These are phyloP conservation scores for Manis pentadactyla DNA, from an alignment of 2,797 vertebrate species.

Conservation along the genomic window DNA sequence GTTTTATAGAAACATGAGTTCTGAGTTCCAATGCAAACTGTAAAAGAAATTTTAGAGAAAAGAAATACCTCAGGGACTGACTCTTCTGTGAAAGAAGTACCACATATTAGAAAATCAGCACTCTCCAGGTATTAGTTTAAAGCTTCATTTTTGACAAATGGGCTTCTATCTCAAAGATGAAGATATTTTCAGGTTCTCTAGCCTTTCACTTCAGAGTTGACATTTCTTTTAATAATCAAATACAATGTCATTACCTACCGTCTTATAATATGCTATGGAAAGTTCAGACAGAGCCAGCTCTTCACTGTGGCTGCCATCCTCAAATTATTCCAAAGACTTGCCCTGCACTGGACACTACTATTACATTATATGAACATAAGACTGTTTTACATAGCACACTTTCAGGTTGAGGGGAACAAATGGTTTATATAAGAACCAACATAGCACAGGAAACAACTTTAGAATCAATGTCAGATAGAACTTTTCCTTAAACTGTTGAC, in stretches of 20 bases:
- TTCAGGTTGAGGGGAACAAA: not conserved
- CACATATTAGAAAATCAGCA: not conserved
- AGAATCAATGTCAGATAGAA: not conserved
- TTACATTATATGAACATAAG: slow-evolving; percentile 9
- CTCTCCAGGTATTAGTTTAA: not conserved
- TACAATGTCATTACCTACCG: not conserved
- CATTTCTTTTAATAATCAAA: slow-evolving; percentile 39
- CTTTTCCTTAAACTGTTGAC: not conserved
- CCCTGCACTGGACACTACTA: not conserved
- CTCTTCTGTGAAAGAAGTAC: not conserved
- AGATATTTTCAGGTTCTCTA: not conserved
- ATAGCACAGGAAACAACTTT: not conserved
- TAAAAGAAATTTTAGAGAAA: not conserved
- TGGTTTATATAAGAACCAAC: not conserved
- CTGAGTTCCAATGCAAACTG: slow-evolving; percentile 22
- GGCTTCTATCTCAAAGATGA: not conserved
- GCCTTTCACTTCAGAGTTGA: not conserved
- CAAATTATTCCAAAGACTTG: not conserved
- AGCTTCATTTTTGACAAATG: not conserved
- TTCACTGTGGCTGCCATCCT: not conserved
- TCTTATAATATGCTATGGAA: not conserved
- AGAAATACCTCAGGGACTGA: not conserved
- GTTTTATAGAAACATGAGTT: slow-evolving; percentile 8
- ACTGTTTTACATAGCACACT: not conserved
- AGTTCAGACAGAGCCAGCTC: slow-evolving; percentile 17